These are phyloP conservation scores for Polymixis lichenea DNA, from an alignment of 2,888 invertebrate species.

Conservation along the genomic window DNA sequence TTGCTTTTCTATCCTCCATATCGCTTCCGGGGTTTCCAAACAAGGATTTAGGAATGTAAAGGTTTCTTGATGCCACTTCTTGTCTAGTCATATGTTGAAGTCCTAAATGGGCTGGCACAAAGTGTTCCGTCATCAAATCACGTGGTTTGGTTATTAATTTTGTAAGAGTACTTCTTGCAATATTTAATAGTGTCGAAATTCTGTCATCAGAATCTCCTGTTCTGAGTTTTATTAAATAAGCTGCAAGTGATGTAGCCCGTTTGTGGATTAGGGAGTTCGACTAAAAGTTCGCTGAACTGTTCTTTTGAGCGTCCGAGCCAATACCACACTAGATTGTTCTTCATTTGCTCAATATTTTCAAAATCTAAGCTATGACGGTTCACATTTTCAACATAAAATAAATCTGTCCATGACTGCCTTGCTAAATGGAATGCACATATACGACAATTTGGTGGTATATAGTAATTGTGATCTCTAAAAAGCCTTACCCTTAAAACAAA, in stretches of 20 bases:
- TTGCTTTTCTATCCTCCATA: background rate
- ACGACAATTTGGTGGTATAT: no score
- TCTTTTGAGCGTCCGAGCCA: background rate
- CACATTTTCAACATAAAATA: no score
- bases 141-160: background rate
- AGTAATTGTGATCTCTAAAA: no score
- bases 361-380: no score
- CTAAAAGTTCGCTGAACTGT: background rate
- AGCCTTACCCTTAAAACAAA: no score
- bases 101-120: conserved; percentile 5
- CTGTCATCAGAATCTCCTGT: conserved; percentile 1
- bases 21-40: background rate
- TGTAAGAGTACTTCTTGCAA: background rate
- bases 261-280: background rate
- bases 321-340: background rate
- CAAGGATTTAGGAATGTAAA: background rate
- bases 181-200: background rate
- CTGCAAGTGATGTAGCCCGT: background rate
- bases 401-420: no score
- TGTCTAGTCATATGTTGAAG: background rate
- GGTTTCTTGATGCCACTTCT: background rate
- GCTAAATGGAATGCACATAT: no score
- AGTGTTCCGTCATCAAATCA: background rate
- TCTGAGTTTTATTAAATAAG: background rate
- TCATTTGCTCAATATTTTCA: conserved; percentile 2